Base-by-base conservation (phyloP, 1,140 invertebrate species). In the Cylas formicarius region DNA sequence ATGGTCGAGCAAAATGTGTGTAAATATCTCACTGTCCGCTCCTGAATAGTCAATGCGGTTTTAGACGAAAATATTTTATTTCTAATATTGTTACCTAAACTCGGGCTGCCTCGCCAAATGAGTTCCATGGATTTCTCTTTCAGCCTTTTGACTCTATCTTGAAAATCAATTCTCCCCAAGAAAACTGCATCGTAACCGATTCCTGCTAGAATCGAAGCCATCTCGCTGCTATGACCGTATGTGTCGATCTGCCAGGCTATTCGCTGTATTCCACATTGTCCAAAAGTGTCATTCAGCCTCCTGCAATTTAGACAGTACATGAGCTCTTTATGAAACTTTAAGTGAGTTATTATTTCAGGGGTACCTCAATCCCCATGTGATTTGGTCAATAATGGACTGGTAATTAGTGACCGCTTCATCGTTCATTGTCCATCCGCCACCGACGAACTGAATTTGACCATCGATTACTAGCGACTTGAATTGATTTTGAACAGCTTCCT, bases 181-280 rank as follows among this genome's bases (percentile, higher is more conserved):
- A 95, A 86, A 22, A 94, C 66, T 0, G 87, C 91, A 64, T 94
- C 87, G 60, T 83, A 96, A 1, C 82, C 84, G 71, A 87, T 75
- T 37, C 79, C 82, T 0, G 88, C 81, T 57, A 93, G 85, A 1
- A 93, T 68, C 0, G 86, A 88, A 0, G 90, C 89, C 67, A 85
- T 78, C 70, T 94, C 90, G 17, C 85, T 65, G 0, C 89, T 90
- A 61, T 96, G 91, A 0, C 90, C 90, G 58, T 94, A 95, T 0
- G 90, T 89, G 70, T 94, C 90, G 32, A 95, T 93, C 65, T 95
- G 91, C 90, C 91, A 95, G 2, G 83, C 89, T 7, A 90, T 75
- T 18, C 73, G 74, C 0, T 90, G 90, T 9, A 78, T 66, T 0
- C 75, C 89, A 62, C 90, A 94, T 9, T 76, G 67, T 0, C 90